Percentiles rank a stretch among this genome's conserved stretches.
Evolutionary conservation across 92 coral and sea anemone species (phyloP).

Genomic region (Anthopleura xanthogrammica): DNA sequence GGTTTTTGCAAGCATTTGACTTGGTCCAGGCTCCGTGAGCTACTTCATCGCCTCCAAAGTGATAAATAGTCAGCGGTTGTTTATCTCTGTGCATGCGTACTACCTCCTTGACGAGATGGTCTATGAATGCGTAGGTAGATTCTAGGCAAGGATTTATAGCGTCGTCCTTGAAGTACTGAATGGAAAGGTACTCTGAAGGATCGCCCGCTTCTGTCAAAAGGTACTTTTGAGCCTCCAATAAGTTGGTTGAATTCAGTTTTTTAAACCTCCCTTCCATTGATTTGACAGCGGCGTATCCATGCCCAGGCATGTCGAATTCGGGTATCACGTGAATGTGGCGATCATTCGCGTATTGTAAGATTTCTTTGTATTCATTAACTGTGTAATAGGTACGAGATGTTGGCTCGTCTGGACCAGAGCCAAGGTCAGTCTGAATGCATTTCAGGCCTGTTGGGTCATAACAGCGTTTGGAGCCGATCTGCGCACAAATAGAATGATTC

Average conservation of each 20-base stretch:
- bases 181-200: constrained; percentile 65
- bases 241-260: constrained; percentile 43
- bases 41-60: constrained; percentile 92
- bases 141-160: constrained; percentile 85
- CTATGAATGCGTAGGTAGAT: constrained; percentile 77
- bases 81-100: constrained; percentile 59
- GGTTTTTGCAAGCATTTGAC: constrained; percentile 65
- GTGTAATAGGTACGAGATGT: constrained; percentile 67
- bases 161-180: constrained; percentile 68
- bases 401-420: constrained; percentile 70
- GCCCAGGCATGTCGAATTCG: constrained; percentile 99
- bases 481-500: neutral
- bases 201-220: constrained; percentile 60
- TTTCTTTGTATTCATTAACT: constrained; percentile 70
- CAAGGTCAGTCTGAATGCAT: constrained; percentile 75
- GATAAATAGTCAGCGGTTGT: constrained; percentile 79
- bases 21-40: constrained; percentile 87
- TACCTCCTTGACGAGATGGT: constrained; percentile 58
- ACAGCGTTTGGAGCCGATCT: constrained; percentile 89
- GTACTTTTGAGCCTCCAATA: constrained; percentile 46
- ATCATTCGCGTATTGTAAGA: constrained; percentile 69
- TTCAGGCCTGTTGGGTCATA: constrained; percentile 57
- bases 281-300: constrained; percentile 76
- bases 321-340: constrained; percentile 90
- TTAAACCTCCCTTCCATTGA: constrained; percentile 68